Evolutionary conservation across 2,797 vertebrate genomes (phyloP).

Genomic region (Sebastolobus alascanus): DNA sequence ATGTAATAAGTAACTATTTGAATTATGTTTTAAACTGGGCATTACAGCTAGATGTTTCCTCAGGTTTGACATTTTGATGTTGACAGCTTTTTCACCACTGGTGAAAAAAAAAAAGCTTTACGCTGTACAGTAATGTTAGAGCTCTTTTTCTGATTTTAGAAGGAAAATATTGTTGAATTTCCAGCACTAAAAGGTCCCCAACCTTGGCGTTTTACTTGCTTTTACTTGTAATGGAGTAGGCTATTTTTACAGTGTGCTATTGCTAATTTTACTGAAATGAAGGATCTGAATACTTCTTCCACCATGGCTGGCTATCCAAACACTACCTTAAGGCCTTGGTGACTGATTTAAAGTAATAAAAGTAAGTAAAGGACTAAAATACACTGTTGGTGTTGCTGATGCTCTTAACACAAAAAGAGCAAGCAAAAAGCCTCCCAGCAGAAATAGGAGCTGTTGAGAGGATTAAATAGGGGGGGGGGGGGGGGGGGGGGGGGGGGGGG

Average conservation of each 20-base stretch:
- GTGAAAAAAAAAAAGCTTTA: no score
- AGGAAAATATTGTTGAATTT: not conserved
- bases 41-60: no score
- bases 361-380: not conserved
- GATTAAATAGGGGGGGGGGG: constrained; percentile 10
- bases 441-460: constrained; percentile 23
- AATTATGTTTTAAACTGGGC: no score
- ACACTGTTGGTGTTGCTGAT: constrained; percentile 6
- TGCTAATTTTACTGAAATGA: not conserved
- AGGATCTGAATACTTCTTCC: not conserved
- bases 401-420: constrained; percentile 8
- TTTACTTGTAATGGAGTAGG: not conserved
- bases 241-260: not conserved
- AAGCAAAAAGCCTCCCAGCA: constrained; percentile 4
- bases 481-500: not conserved
- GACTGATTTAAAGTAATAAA: not conserved
- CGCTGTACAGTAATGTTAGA: no score
- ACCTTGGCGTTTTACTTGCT: no score
- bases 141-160: not conserved
- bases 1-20: no score
- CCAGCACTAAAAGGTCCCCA: not conserved
- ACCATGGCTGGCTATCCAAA: not conserved
- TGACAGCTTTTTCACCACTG: no score
- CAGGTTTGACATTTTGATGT: no score
- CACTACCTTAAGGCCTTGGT: not conserved